These are phyloP conservation scores for Protobothrops flavoviridis DNA, from an alignment of 2,113 vertebrate species.

Conservation along the genomic window DNA sequence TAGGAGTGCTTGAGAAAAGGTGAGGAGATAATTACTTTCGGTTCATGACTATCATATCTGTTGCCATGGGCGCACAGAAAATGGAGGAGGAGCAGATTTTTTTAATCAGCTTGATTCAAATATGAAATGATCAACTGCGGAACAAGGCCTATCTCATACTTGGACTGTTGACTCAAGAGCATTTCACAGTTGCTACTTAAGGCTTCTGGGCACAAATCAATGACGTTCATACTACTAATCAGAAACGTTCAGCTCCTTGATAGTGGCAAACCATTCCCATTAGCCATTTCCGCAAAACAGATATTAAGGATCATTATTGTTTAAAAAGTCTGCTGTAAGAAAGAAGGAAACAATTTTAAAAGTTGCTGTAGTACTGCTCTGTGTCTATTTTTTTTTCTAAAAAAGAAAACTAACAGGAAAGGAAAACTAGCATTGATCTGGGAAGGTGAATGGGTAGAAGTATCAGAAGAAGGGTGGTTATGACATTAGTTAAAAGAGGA, in stretches of 20 bases:
- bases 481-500: not conserved
- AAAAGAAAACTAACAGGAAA: not conserved
- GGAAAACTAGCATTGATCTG: not conserved
- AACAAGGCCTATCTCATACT: not conserved
- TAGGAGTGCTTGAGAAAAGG: not conserved
- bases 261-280: too few relatives aligned
- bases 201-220: not conserved
- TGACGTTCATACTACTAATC: not conserved
- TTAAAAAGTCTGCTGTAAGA: not conserved
- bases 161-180: not conserved
- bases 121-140: not conserved
- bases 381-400: not conserved
- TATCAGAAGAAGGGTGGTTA: not conserved
- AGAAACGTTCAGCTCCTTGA: not conserved
- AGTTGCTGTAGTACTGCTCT: not conserved
- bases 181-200: not conserved
- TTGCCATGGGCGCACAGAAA: not conserved
- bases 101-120: not conserved
- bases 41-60: not conserved
- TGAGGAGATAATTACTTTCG: not conserved
- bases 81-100: not conserved
- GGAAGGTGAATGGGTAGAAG: not conserved
- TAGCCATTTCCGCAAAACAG: not conserved
- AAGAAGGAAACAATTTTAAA: not conserved
- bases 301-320: not conserved